A percentile compares a stretch with the other conserved stretches of the same genome.
Conservation (phyloP, 2,113 vertebrate genomes). For the Campylomormyrus numenius region DNA sequence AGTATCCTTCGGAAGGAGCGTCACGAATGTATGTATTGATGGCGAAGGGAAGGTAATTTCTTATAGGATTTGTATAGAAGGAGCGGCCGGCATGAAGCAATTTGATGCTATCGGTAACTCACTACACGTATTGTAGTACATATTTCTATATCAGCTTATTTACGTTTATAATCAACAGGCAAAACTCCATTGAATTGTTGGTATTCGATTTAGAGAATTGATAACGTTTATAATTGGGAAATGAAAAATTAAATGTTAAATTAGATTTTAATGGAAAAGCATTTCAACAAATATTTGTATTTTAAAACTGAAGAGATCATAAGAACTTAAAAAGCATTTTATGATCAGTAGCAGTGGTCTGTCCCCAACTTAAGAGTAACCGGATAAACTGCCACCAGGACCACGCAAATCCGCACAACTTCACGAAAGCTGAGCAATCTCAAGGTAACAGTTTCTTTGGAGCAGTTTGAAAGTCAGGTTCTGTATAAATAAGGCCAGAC, state of each 20-base stretch:
- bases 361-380: background rate
- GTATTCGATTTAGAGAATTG: background rate
- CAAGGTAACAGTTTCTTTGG: background rate
- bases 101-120: background rate
- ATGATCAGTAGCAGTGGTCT: background rate
- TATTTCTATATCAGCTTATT: background rate
- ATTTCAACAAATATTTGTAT: background rate
- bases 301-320: background rate
- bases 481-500: background rate
- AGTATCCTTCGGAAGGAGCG: background rate
- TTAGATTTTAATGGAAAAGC: background rate
- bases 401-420: background rate
- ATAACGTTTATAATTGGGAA: background rate
- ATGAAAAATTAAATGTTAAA: background rate
- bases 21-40: background rate
- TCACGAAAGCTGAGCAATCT: background rate
- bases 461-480: background rate
- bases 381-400: background rate
- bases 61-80: background rate
- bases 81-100: background rate
- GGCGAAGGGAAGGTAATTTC: background rate
- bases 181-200: background rate
- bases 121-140: background rate
- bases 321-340: background rate
- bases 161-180: background rate